These are phyloP conservation scores for Mesembrinibis cayennensis DNA, from an alignment of 2,113 vertebrate genomes.

Conservation along the genomic window DNA sequence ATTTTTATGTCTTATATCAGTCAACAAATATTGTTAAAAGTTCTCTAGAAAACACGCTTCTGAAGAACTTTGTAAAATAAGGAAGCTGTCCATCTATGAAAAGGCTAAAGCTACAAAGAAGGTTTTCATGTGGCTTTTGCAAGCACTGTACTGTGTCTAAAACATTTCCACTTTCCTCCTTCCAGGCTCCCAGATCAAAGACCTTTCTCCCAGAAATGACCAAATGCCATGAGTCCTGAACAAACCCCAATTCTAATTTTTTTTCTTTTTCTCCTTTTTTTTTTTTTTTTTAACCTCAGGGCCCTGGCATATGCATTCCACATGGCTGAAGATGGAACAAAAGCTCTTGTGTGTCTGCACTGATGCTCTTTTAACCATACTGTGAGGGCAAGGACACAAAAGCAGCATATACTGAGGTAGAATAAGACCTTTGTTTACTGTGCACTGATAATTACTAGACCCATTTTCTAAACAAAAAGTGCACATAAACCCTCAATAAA, in stretches of 20 bases:
- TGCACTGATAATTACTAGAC: background rate
- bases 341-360: constrained; percentile 68
- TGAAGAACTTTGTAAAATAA: constrained; percentile 68
- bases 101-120: constrained; percentile 77
- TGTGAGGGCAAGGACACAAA: constrained; percentile 35
- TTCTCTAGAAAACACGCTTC: constrained; percentile 7
- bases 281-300: constrained; percentile 35
- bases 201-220: constrained; percentile 76
- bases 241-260: constrained; percentile 64
- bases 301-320: constrained; percentile 86
- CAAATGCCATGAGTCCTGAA: constrained; percentile 77
- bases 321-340: constrained; percentile 85
- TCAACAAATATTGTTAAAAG: constrained; percentile 57
- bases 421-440: constrained; percentile 45
- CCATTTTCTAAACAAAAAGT: constrained; percentile 21
- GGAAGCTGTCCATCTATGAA: constrained; percentile 75
- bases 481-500: constrained; percentile 2
- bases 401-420: background rate
- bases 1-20: constrained; percentile 44
- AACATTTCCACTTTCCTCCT: constrained; percentile 77
- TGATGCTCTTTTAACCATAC: constrained; percentile 51
- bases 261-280: too few species aligned
- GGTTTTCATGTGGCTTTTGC: constrained; percentile 84
- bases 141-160: constrained; percentile 69
- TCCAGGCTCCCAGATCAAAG: constrained; percentile 81